Evolutionary conservation across 2,888 invertebrate species (phyloP), one percentile per base, ranked within the genome.

Genomic region (Cephalotes varians): DNA sequence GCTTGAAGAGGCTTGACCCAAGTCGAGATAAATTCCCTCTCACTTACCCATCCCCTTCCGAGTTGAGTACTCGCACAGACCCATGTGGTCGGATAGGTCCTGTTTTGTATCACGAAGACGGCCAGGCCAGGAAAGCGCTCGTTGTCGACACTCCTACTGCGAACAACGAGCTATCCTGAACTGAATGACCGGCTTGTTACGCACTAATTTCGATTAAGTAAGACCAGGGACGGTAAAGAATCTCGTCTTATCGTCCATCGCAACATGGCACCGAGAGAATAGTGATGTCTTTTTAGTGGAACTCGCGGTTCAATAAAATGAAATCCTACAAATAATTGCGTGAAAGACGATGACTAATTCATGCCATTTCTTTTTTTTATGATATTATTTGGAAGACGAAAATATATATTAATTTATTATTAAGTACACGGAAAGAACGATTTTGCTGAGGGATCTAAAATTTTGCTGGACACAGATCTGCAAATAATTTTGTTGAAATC

Each of bases 151-250:
- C 88, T 65, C 81, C 65, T 71, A 81, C 77, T 25, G 71, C 83
- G 65, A 84, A 69, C 83, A 83, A 84, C 84, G 82, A 86, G 82
- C 81, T 73, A 81, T 85, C 51, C 40, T n/a, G 47, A 40, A 47
- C 18, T 54, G 72, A 84, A 77, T 73, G 49, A 47, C 71, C 51
- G 60, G 37, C 60, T 21, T 73, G 73, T 81, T 82, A 71, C 71
- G 54, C 71, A 40, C 28, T 21, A 71, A 67, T 77, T 82, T 80
- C 51, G 44, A 69, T 28, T 25, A 60, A 77, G 54, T 62, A 71
- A 71, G 44, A 51, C 51, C 21, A 40, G 31, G 15, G n/a, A 51
- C 37, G 64, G 9, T 2, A 18, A 79, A 56, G 69, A 47, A 69
- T 69, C 28, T 21, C 44, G 10, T 37, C 4, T 51, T 18, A 37